Evolutionary conservation across 2,797 vertebrate species (phyloP).

Genomic region (Hypotaenidia okinawae): DNA sequence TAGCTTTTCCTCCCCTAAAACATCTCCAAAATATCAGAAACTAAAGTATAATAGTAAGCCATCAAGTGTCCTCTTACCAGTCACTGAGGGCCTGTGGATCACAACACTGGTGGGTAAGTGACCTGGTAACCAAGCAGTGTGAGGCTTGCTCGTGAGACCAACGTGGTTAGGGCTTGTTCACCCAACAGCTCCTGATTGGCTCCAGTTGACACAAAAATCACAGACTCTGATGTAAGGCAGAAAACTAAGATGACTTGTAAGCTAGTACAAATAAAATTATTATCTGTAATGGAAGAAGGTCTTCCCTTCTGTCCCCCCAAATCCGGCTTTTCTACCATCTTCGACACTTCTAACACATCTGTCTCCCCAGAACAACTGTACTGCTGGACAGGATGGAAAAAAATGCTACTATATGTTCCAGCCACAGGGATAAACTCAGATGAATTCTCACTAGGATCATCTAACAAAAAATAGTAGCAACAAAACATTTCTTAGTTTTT

Average conservation of each 20-base stretch:
- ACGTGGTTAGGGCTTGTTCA: background rate
- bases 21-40: background rate
- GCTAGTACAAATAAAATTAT: background rate
- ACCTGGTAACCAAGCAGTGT: background rate
- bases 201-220: background rate
- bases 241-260: background rate
- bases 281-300: background rate
- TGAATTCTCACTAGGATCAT: background rate
- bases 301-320: background rate
- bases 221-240: background rate
- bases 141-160: background rate
- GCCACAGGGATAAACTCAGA: background rate
- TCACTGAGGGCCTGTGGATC: background rate
- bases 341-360: background rate
- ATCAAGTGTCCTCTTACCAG: fast-evolving
- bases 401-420: background rate
- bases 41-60: background rate
- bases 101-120: background rate
- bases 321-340: background rate
- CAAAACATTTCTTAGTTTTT: background rate
- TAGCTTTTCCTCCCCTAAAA: background rate
- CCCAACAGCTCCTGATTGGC: background rate
- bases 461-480: background rate
- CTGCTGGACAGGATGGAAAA: background rate
- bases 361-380: background rate